Evolutionary conservation across 2,113 vertebrate species (phyloP), one percentile per base, ranked within the genome.

Genomic region (Parus major): DNA sequence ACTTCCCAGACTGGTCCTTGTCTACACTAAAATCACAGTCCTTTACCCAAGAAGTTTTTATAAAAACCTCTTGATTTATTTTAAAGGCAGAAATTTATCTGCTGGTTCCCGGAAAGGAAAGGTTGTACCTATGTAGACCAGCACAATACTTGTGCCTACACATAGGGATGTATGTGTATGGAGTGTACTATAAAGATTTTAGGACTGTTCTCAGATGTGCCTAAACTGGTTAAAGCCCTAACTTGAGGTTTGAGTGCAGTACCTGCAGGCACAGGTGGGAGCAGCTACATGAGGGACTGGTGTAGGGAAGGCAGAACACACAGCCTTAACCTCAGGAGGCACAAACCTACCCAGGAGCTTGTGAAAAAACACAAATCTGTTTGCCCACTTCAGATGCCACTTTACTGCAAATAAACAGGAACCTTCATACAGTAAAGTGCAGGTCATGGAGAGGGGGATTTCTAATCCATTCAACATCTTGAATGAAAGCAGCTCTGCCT

Each of bases 101-200:
- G 41, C 11, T 19, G 15, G 11, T 33, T 70, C 17, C 65, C n/a
- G 35, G 29, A 86, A 72, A 60, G 46, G 21, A 71, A 90, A 83
- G 29, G 5, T 9, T 77, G 2, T 19, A 35, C 47, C 36, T 71
- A 2, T 3, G 0, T 15, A 47, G 28, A 71, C 15, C 52, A 89
- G 19, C 27, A 19, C 22, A 57, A 29, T 27, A 49, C 70, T 57
- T 82, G 19, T 31, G 36, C 24, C 9, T 31, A 11, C 21, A 41
- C 27, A 19, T 11, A 64, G 15, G 7, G 47, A 39, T n/a, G 2
- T 50, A 12, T 41, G 7, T 1, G 0, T 31, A 23, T 2, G 0
- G 15, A n/a, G 15, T 44, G 28, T 6, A 15, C 46, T 53, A 6
- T 27, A 49, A 73, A 53, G 21, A 59, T 35, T 56, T 46, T 14